Conservation (phyloP, 2,113 vertebrate species). For the Formicarius rufipectus region DNA sequence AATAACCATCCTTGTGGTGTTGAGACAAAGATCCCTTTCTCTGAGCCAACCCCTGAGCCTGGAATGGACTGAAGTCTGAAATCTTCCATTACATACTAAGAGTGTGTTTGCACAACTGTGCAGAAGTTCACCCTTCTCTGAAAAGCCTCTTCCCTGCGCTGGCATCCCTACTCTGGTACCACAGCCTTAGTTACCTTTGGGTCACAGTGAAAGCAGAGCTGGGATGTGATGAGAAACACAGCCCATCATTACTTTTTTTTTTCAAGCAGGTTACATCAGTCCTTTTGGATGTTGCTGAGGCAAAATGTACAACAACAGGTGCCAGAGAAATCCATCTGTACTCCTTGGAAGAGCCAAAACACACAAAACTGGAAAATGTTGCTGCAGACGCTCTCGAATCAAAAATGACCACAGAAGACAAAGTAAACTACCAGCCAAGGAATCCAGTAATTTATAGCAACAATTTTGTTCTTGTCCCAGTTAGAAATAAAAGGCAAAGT, state of each 20-base stretch:
- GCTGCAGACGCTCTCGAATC: background rate
- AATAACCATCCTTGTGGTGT: background rate
- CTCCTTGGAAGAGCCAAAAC: slow-evolving; percentile 37
- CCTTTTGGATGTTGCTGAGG: background rate
- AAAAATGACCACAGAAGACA: background rate
- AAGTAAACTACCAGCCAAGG: background rate
- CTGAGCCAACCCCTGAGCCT: background rate
- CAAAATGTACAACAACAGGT: slow-evolving; percentile 46
- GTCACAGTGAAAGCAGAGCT: background rate
- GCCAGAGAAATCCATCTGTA: slow-evolving; percentile 62
- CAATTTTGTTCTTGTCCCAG: background rate
- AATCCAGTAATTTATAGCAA: slow-evolving; percentile 5
- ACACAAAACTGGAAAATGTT: slow-evolving; percentile 39
- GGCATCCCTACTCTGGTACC: background rate
- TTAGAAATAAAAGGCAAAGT: background rate
- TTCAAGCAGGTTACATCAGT: slow-evolving; percentile 54
- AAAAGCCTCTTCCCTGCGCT: background rate
- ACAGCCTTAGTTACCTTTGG: background rate
- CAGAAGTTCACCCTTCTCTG: background rate
- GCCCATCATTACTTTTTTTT: background rate
- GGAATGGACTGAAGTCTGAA: background rate
- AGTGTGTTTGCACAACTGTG: background rate
- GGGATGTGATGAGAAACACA: slow-evolving; percentile 15
- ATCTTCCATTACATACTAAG: background rate
- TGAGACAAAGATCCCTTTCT: background rate